These are phyloP conservation scores for Platysteira castanea DNA, from an alignment of 2,113 vertebrate genomes.

Conservation along the genomic window DNA sequence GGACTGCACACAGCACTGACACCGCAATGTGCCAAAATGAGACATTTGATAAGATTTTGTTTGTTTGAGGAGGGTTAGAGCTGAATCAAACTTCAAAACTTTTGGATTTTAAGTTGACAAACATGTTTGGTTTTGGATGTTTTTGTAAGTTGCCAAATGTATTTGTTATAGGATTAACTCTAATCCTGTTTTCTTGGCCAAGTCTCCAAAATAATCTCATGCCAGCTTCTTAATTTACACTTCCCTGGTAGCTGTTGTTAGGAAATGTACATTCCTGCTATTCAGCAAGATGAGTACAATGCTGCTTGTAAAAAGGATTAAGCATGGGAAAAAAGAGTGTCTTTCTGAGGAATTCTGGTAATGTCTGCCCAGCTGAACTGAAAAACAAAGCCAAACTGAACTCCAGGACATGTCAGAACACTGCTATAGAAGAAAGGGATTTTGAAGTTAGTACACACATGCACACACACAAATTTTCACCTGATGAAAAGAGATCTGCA, in stretches of 20 bases:
- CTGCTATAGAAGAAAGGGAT: background rate
- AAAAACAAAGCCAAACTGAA: background rate
- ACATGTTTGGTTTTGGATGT: background rate
- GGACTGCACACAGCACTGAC: background rate
- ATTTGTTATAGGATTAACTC: background rate
- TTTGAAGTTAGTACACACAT: background rate
- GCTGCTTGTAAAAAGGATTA: background rate
- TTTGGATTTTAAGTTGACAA: background rate
- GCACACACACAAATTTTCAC: background rate
- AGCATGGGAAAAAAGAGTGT: background rate
- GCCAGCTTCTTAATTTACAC: background rate
- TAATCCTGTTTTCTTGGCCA: background rate
- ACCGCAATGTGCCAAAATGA: rapidly evolving
- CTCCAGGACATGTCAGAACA: background rate
- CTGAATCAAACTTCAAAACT: background rate
- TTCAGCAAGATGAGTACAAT: background rate
- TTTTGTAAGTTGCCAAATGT: background rate
- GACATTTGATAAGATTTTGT: rapidly evolving
- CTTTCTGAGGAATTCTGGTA: background rate
- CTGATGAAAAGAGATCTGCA: background rate
- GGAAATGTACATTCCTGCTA: background rate
- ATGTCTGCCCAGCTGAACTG: background rate
- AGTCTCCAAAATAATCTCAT: background rate
- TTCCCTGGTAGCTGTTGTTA: background rate
- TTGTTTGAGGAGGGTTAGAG: background rate